Evolutionary conservation across 1,140 invertebrate species (phyloP), one percentile per base, ranked within the genome.

Genomic region (Philotrypesis tridentata): DNA sequence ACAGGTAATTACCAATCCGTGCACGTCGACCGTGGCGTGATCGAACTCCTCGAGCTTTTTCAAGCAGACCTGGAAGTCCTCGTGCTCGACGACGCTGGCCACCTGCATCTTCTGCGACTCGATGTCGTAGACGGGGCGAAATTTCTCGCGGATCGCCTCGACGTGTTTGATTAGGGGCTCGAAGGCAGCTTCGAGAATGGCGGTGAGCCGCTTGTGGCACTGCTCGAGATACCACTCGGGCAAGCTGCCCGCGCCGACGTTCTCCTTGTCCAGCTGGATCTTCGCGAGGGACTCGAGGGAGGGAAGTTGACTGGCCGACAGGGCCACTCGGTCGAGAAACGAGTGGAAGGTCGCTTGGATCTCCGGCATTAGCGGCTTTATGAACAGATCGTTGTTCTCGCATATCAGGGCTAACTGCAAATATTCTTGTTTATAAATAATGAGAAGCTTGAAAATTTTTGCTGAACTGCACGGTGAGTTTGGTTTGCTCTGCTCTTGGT

Each of bases 231-330:
- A 89, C 85, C 86, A 87, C 23, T 85, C 67, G 2, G 87, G 86
- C n/a, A 85, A 75, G 11, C 84, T 31, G 7, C 84, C 48, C 3
- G 72, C 31, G 29, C 88, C 82, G 9, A 71, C 74, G 33, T 86
- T 71, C 48, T 85, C 68, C 7, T 68, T 43, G 14, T 79, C 74
- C 76, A 74, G 77, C 12, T 85, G 71, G n/a, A 55, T 55, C 76
- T 89, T 88, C 23, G 91, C 84, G 83, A 90, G 90, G 3, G 89
- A 89, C 67, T 93, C 92, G 55, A 94, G 82, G 1, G 92, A 82
- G 43, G 91, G 89, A 65, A 93, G 86, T 27, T 91, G 85, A 21
- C 89, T 88, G 0, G 87, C 91, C 9, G 92, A 86, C 31, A 87
- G 85, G 0, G 89, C 88, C 33, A 93, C 92, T 60, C 91, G 86